A percentile compares a stretch with the other conserved stretches of the same genome.
Evolutionary conservation across 2,113 vertebrate species (phyloP).

Genomic region (Bostrychus sinensis): DNA sequence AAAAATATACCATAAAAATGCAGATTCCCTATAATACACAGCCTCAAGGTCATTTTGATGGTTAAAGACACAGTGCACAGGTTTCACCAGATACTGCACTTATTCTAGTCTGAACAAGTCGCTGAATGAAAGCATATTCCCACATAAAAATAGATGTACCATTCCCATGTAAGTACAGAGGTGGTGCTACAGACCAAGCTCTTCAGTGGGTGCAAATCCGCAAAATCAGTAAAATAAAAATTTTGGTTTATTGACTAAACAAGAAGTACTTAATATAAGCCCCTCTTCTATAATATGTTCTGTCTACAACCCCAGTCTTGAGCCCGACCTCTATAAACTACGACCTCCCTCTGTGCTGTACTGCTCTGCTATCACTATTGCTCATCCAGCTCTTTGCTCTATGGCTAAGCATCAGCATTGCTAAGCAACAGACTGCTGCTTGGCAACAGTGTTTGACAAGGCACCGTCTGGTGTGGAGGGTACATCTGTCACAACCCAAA

Average conservation of each 20-base stretch:
- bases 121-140: too few species aligned
- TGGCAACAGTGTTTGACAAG: conserved; percentile 66
- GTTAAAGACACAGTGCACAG: too few species aligned
- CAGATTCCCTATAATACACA: too few species aligned
- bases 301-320: not conserved
- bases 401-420: conserved; percentile 45
- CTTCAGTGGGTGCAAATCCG: too few species aligned
- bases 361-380: conserved; percentile 42
- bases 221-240: too few species aligned
- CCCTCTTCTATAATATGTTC: not conserved
- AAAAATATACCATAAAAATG: too few species aligned
- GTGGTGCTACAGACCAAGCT: too few species aligned
- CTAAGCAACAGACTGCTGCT: conserved; percentile 74
- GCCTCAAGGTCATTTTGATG: too few species aligned
- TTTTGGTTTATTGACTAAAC: not conserved
- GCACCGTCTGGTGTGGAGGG: conserved; percentile 21
- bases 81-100: too few species aligned
- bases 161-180: too few species aligned
- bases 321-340: not conserved
- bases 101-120: too few species aligned
- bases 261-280: not conserved
- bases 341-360: conserved; percentile 23
- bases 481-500: not conserved
- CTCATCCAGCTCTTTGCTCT: conserved; percentile 33
- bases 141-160: too few species aligned